Base-by-base conservation (phyloP, 2,113 vertebrate genomes). In the Epinephelus fuscoguttatus region DNA sequence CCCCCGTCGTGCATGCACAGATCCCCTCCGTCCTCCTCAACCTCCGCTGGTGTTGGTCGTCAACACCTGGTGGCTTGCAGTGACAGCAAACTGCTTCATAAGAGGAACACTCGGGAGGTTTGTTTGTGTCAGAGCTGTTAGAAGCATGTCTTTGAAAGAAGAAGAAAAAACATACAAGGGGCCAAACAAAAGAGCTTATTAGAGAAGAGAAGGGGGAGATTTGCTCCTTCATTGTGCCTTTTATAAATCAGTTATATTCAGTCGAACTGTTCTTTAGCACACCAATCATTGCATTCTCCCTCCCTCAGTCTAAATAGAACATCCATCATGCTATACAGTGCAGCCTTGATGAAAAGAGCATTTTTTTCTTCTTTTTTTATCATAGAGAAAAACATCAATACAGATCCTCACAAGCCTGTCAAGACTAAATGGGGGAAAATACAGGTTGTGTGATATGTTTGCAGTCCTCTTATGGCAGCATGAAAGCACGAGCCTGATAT, bases 41-140 rank as follows among this genome's bases (percentile, higher is more conserved):
- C 79, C 75, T 93, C 95, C 96, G 96, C 96, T 96, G 96, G 94
- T 12, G 37, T 74, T 75, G 91, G 89, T 84, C 93, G 91, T 96
- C 95, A 92, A 89, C 84, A 84, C 90, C 56, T 50, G 84, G 75
- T 82, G 92, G 86, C 87, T 55, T 8, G 52, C 91, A 92, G 87
- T 92, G 94, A 95, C 94, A 94, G 87, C 92, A 85, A 90, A 95
- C 93, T 84, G 92, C 92, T 92, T 86, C 93, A 94, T 93, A 90
- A 79, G 81, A 91, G 91, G 95, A 96, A 80, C 75, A 55, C 75
- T 79, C 21, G 2, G 33, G 45, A 47, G 56, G 59, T 86, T 66
- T 60, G 66, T 75, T 64, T 82, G 30, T 45, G 86, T 75, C 62
- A 27, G 25, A 78, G 76, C 82, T 66, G 66, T 53, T 21, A n/a